Evolutionary conservation across 2,888 invertebrate species (phyloP), one percentile per base, ranked within the genome.

Genomic region (Pachycephus smyrnensis): DNA sequence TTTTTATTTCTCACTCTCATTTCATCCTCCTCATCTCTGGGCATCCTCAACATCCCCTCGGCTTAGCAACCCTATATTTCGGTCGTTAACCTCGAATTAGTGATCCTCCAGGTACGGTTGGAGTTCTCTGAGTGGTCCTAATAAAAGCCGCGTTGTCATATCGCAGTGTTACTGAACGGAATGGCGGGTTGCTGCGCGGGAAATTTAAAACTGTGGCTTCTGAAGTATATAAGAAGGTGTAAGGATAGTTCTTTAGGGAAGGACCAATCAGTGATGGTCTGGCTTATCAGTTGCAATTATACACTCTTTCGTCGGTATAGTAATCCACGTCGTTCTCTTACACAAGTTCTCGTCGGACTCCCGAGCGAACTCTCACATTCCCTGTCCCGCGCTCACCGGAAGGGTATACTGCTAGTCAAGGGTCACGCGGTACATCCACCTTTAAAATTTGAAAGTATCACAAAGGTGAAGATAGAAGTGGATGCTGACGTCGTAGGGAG

Each of bases 1-100:
- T 31, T 31, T 71, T 71, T 33, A 32, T 31, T 31, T 71, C 15
- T 33, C 31, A 31, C 71, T 71, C 32, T 33, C 9, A 30, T 73
- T 69, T 75, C 68, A 77, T 76, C 75, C 76, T 37, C 40, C 73
- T 71, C 77, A 69, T 77, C 76, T 73, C 75, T 69, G 77, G 76
- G 77, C 73, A 81, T 73, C 78, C 79, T 80, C 55, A 73, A 55
- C 55, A 75, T 77, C 68, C 79, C 76, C 73, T 76, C 73, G 31
- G 37, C 75, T 71, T 76, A 73, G 69, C 79, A 69, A 77, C 81
- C 80, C 81, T 80, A 83, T 83, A 82, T 76, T 80, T 79, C 81
- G 84, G 82, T 82, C 84, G 84, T 87, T 87, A 85, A 88, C 85
- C 86, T 80, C 82, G 80, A 85, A 86, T 86, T 84, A 84, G 82